Base-by-base conservation (phyloP, 2,888 invertebrate genomes). In the Drosophila stalkeri region DNA sequence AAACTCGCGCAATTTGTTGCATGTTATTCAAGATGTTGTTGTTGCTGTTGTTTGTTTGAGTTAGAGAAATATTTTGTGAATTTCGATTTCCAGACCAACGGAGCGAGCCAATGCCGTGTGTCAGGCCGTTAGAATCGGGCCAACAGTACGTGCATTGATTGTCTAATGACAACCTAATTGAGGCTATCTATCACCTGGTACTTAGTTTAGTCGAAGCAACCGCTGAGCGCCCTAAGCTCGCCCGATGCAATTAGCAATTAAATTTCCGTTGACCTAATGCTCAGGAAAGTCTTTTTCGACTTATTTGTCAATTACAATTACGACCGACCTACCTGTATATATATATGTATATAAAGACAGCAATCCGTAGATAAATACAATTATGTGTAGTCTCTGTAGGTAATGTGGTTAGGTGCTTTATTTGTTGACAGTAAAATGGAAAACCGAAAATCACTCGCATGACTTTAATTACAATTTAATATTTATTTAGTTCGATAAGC, bases 401-500 rank as follows among this genome's bases (percentile, higher is more conserved):
- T 20, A 33, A 20, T 14, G 27, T 44, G 43, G 16, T 18, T 60
- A 37, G 23, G 27, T 57, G 44, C 55, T 62, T 78, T 66, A 64
- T 78, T 70, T 77, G 75, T 75, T 72, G 67, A 65, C 64, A 63
- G 59, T 63, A 59, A 70, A 60, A 59, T 68, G 60, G 70, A 75
- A 67, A 63, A 72, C 64, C 63, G 66, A 80, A 81, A 76, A 72
- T 82, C 90, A 82, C 82, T 82, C 90, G 83, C 91, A 91, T 91
- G 91, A 90, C 90, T 90, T 91, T 91, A 90, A 90, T 90, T 90
- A 90, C 81, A 83, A 89, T 87, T 87, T 87, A 87, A 87, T 87
- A 87, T 87, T 87, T 87, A 87, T 89, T 89, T 89, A 87, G 86
- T 86, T 89, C 77, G 86, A 86, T 87, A 89, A 87, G 87, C 76